A percentile compares a stretch with the other conserved stretches of the same genome.
Conservation (phyloP, 2,888 invertebrate genomes). For the Troides oblongomaculatus region DNA sequence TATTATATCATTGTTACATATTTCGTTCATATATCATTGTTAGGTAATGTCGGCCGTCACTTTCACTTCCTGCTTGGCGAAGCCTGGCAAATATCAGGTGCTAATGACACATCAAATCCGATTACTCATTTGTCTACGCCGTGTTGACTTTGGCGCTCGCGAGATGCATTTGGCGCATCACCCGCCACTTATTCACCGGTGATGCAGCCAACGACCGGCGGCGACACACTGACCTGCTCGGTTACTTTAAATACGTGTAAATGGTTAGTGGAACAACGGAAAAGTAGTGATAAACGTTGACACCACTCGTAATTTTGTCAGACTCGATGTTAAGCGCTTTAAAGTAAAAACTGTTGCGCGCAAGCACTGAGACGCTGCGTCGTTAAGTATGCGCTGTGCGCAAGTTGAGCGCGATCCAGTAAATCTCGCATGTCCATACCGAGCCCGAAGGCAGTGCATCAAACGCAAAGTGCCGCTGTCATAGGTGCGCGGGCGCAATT, state of each 20-base stretch:
- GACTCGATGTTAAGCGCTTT: no score
- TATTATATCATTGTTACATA: no score
- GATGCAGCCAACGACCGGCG: no score
- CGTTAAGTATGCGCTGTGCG: no score
- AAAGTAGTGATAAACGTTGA: no score
- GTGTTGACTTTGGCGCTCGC: constrained; percentile 32
- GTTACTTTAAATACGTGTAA: no score
- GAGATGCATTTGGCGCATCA: constrained; percentile 4
- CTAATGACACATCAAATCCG: constrained; percentile 36
- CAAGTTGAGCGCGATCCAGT: constrained; percentile 29
- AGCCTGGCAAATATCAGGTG: background rate
- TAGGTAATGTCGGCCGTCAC: background rate
- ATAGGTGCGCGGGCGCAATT: constrained; percentile 41
- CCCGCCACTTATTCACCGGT: no score
- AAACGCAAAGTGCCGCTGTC: constrained; percentile 48
- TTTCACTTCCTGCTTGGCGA: constrained; percentile 12
- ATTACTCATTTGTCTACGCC: constrained; percentile 44
- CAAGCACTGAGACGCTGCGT: no score
- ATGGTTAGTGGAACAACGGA: no score
- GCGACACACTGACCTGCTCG: no score
- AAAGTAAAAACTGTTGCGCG: no score
- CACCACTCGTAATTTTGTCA: no score
- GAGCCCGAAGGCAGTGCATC: constrained; percentile 42
- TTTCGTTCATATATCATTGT: background rate
- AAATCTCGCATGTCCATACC: constrained; percentile 37